Evolutionary conservation across 2,113 vertebrate species (phyloP).

Genomic region (Hippocampus zosterae): DNA sequence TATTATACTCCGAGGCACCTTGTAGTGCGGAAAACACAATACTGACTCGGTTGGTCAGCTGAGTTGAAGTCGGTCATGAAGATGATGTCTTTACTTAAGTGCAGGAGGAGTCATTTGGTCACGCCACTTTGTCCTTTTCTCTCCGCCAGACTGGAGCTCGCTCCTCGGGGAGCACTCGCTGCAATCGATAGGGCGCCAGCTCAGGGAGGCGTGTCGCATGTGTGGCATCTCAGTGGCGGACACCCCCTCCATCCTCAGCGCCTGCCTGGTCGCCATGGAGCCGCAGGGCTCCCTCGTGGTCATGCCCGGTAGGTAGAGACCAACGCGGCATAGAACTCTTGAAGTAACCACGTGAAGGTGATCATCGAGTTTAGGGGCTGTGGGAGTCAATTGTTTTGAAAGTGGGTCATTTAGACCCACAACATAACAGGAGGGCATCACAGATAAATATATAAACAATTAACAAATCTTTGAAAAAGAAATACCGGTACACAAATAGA

Average conservation of each 20-base stretch:
- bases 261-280: conserved; percentile 98
- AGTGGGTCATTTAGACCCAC: too few relatives aligned
- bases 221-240: conserved; percentile 91
- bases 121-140: background rate
- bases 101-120: background rate
- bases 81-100: background rate
- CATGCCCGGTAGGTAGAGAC: conserved; percentile 83
- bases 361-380: background rate
- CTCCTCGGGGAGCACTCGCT: conserved; percentile 93
- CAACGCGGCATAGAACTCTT: too few relatives aligned
- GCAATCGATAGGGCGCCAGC: conserved; percentile 90
- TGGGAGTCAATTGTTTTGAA: too few relatives aligned
- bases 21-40: too few relatives aligned
- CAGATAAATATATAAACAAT: background rate
- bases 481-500: too few relatives aligned
- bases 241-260: conserved; percentile 92
- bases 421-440: background rate
- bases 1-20: too few relatives aligned
- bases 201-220: conserved; percentile 92
- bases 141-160: conserved; percentile 88
- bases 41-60: too few relatives aligned
- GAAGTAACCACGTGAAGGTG: background rate
- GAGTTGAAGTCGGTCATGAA: background rate
- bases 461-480: background rate
- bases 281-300: conserved; percentile 94